Evolutionary conservation across 2,797 vertebrate genomes (phyloP).

Genomic region (Spinus olivaceus): DNA sequence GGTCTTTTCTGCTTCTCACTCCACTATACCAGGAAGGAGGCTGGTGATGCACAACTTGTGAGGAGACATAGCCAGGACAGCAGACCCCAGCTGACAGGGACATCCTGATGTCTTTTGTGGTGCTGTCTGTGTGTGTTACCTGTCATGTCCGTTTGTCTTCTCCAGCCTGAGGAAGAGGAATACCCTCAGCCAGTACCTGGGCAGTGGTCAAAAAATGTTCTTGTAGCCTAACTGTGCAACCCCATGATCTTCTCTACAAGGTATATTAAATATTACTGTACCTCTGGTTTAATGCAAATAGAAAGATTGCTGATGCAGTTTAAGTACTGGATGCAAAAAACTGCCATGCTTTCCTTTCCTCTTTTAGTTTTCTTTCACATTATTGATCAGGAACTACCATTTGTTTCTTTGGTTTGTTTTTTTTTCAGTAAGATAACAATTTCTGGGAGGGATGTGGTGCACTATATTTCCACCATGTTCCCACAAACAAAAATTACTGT

Average conservation of each 20-base stretch:
- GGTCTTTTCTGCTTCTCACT: not conserved
- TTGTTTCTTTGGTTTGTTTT: not conserved
- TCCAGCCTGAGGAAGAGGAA: not conserved
- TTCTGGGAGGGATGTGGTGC: not conserved
- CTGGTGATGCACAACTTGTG: not conserved
- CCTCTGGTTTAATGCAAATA: not conserved
- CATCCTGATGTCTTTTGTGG: not conserved
- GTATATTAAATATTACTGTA: not conserved
- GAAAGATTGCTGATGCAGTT: not conserved
- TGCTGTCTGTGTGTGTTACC: not conserved
- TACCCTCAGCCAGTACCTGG: not conserved
- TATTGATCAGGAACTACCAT: not conserved
- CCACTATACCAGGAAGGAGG: accelerated
- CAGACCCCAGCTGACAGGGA: not conserved
- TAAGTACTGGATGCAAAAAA: not conserved
- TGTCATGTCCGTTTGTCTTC: not conserved
- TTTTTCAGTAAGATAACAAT: not conserved
- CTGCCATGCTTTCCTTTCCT: not conserved
- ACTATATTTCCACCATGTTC: not conserved
- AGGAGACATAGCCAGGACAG: not conserved
- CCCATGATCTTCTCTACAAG: not conserved
- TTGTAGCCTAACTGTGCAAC: not conserved
- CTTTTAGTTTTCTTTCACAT: not conserved
- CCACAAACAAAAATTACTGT: not conserved
- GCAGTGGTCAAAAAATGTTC: not conserved